Conservation (phyloP, 1,140 invertebrate species). For the Ips nitidus region DNA sequence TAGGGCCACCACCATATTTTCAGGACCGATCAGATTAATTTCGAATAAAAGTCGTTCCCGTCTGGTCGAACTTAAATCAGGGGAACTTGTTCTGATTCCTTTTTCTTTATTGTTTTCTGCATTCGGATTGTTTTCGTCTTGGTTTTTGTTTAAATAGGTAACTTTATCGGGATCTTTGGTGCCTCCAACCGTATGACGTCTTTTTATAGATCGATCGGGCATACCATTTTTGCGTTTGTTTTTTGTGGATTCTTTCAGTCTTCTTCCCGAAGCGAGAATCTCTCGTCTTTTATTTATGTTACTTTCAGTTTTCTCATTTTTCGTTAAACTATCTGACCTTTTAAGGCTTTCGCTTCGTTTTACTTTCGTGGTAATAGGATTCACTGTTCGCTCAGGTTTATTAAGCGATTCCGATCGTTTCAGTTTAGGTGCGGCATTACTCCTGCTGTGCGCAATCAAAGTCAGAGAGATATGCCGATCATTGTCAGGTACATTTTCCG, state of each 20-base stretch:
- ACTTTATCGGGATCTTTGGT: slow-evolving; percentile 80
- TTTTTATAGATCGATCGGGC: slow-evolving; percentile 76
- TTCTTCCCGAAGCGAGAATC: slow-evolving; percentile 53
- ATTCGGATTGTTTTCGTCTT: slow-evolving; percentile 56
- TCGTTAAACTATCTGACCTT: slow-evolving; percentile 69
- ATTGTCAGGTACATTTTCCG: slow-evolving; percentile 47
- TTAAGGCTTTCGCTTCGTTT: slow-evolving; percentile 62
- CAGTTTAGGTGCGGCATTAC: slow-evolving; percentile 50
- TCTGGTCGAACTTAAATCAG: slow-evolving; percentile 60
- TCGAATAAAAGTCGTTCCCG: slow-evolving; percentile 57
- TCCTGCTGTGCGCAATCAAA: slow-evolving; percentile 40
- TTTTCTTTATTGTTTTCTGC: slow-evolving; percentile 55
- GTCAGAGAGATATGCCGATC: slow-evolving; percentile 44
- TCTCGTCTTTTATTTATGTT: slow-evolving; percentile 74
- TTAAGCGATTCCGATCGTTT: slow-evolving; percentile 65
- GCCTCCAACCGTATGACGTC: slow-evolving; percentile 89
- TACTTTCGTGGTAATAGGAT: slow-evolving; percentile 54
- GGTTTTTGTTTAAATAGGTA: slow-evolving; percentile 58
- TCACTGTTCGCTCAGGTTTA: slow-evolving; percentile 56
- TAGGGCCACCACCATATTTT: slow-evolving; percentile 57
- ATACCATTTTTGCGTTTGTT: slow-evolving; percentile 74
- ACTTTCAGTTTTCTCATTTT: slow-evolving; percentile 80
- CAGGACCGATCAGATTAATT: slow-evolving; percentile 57
- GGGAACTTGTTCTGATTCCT: slow-evolving; percentile 62
- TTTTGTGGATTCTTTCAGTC: slow-evolving; percentile 60